Evolutionary conservation across 2,797 vertebrate species (phyloP), one percentile per base, ranked within the genome.

Genomic region (Schizopygopsis malacanthus): DNA sequence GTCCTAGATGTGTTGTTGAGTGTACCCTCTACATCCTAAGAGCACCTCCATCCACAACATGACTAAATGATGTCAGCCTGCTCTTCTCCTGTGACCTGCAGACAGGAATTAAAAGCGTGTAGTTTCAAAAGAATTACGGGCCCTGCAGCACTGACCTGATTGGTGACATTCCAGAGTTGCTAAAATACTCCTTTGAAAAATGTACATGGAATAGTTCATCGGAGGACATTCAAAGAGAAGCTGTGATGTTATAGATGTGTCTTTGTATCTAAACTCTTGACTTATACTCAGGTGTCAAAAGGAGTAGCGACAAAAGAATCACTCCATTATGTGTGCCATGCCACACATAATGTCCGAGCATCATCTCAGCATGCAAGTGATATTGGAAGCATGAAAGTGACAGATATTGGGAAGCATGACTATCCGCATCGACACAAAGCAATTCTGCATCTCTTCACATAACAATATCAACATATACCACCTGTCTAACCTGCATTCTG

Each of bases 71-170:
- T 82, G 85, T 88, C 69, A 88, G 87, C 83, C 78, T 39, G 20
- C 88, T 85, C 79, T 88, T 92, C 93, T 91, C 92, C 71, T 47
- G 87, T 89, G 92, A 79, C 82, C 87, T 91, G 91, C 90, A 92
- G 91, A 85, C 84, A 90, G 79, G 90, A 93, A 92, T 94, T 93
- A 91, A 92, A 91, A 92, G 83, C 72, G 72, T 93, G 91, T 92
- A 89, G 88, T 92, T 92, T 92, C 83, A 89, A 87, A 90, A 87
- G 87, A 91, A 89, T 90, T 88, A 81, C 13, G 33, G 50, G 86
- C 78, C 77, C 61, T 1, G 79, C 89, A 69, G 81, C 89, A 87
- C 75, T 91, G 90, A 91, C 90, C 91, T 89, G 87, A 91, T 92
- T 83, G 86, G 89, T 90, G 89, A 91, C 89, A 90, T 91, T 90